A percentile compares a stretch with the other conserved stretches of the same genome.
Evolutionary conservation across 2,888 invertebrate species (phyloP).

Genomic region (Microchrysa polita): DNA sequence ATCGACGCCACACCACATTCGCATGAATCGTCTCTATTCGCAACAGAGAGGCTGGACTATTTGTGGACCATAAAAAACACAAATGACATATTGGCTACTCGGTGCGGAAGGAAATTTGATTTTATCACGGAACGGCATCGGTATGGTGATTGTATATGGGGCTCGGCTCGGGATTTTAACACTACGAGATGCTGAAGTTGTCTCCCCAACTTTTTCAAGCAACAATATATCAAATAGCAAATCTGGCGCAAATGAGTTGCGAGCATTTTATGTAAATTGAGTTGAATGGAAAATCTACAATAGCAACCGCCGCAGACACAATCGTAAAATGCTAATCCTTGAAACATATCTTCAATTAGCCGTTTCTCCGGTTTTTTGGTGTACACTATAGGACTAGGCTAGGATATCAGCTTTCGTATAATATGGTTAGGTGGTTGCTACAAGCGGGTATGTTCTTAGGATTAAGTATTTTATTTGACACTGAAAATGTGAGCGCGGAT

Average conservation of each 20-base stretch:
- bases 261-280: conserved; percentile 54
- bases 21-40: conserved; percentile 28
- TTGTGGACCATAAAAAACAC: conserved; percentile 45
- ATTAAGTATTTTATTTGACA: conserved; percentile 48
- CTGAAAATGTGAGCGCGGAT: conserved; percentile 36
- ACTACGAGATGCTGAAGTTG: background rate
- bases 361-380: conserved; percentile 50
- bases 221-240: conserved; percentile 54
- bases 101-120: conserved; percentile 30
- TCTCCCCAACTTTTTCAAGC: background rate
- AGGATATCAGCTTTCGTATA: background rate
- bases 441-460: background rate
- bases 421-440: background rate
- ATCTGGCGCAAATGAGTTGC: conserved; percentile 55
- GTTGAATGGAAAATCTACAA: conserved; percentile 41
- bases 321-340: conserved; percentile 54
- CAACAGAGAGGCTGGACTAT: conserved; percentile 21
- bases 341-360: conserved; percentile 54
- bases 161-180: background rate
- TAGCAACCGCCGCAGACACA: conserved; percentile 48
- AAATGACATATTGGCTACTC: conserved; percentile 47
- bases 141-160: too few species aligned
- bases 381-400: background rate
- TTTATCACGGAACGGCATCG: conserved; percentile 16
- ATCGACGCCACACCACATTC: conserved; percentile 42